Base-by-base conservation (phyloP, 2,797 vertebrate species). In the Danio aesculapii region DNA sequence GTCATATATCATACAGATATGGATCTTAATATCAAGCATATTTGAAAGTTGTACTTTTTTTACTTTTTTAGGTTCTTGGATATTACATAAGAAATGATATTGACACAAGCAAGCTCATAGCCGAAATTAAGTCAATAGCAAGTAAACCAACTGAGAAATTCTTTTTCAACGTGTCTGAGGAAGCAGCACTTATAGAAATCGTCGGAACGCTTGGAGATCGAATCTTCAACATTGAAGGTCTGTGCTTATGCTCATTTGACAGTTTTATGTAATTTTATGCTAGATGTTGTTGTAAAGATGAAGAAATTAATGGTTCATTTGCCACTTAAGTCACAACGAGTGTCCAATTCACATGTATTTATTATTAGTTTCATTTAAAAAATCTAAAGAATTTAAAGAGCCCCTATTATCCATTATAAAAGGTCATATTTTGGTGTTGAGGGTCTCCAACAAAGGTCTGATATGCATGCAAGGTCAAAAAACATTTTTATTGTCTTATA, bases 201-300 rank as follows among this genome's bases (percentile, higher is more conserved):
- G 95, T 96, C 52, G 97, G 96, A 72, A 92, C 96, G 0, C 89
- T 99, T 68, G 96, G 97, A 59, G 96, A 95, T 79, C 96, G 96
- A 5, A 99, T 99, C 92, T 99, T 99, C 90, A 98, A 95, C 89
- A 98, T 99, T 81, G 97, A 99, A 94, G 97, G 98, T 94, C 58
- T 6, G 19, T 53, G 3, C 46, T 55, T 17, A 19, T 61, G 9
- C 62, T 5, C 3, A 44, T 67, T 21, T 72, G 50, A 62, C 7
- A 52, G 0, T 10, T 21, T 30, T 43, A 11, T 30, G 46, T 73
- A 7, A 14, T 17, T 53, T 49, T 55, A 13, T 53, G 49, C 30
- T 1, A 44, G 16, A 21, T 10, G 13, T 66, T 57, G 50, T 30
- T 1, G 30, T 30, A 30, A 30, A 30, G 30, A 30, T 30, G 30